Base-by-base conservation (phyloP, 2,888 invertebrate species). In the Hyppa rectilinea region DNA sequence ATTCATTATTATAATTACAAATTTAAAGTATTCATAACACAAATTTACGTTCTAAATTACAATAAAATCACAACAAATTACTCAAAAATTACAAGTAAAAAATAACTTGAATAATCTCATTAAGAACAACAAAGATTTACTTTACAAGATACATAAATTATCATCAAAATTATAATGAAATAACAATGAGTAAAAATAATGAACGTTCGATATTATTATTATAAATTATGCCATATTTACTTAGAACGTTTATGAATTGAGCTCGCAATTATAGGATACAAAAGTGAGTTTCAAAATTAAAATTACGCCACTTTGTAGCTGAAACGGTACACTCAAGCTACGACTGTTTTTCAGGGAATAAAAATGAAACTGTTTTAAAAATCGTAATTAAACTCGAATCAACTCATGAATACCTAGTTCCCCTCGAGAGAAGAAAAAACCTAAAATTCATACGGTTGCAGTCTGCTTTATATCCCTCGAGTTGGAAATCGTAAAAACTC, bases 401-500 rank as follows among this genome's bases (percentile, higher is more conserved):
- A 31, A 47, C 40, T 40, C 38, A 45, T 56, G 29, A 50, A 52
- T 43, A 62, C n/a, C 23, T 34, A 29, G 23, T 53, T 58, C 26
- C 40, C 31, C 26, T 53, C 26, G 17, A 23, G 2, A 63, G 31
- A 49, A 23, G 0, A 43, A 72, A 61, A 7, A 43, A 36, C 47
- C 17, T 40, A 34, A 38, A 68, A 20, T 59, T 50, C 7, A 56
- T 49, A 70, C 20, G 26, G 23, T 58, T 62, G 50, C 50, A 52
- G 47, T 73, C 59, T 49, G 43, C n/a, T 20, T 47, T 14, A 29
- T 31, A 26, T 52, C 50, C 36, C 52, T 45, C 7, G 56, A 52
- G 36, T 36, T n/a, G 4, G 2, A 38, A 59, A 62, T 53, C 12
- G 29, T 59, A 34, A 49, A 64, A 80, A 66, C 36, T 62, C 17